phyloP scores from a whole-genome alignment of 2,113 vertebrate species.

The Vombatus ursinus region DNA sequence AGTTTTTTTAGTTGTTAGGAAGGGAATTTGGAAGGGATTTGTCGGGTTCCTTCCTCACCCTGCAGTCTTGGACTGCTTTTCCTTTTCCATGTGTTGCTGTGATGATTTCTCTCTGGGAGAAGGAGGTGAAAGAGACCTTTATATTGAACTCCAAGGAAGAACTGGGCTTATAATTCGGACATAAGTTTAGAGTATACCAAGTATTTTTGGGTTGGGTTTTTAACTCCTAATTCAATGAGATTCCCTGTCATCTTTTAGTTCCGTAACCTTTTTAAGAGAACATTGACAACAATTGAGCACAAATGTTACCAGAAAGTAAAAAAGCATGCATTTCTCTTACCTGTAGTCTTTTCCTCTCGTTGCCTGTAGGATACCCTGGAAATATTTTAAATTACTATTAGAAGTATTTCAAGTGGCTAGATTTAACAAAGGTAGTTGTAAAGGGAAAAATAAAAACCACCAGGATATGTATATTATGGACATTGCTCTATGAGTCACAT shows the following conservation, averaged over 20 bases:
- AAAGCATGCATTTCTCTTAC: not conserved
- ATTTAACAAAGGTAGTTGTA: constrained; percentile 69
- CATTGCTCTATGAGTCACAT: constrained; percentile 56
- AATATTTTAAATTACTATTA: constrained; percentile 67
- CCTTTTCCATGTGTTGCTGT: not conserved
- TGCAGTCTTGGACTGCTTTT: too few relatives aligned
- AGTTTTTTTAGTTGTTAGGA: too few relatives aligned
- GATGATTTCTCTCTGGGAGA: not conserved
- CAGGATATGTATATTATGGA: constrained; percentile 68
- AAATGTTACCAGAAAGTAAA: constrained; percentile 57
- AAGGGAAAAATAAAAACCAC: constrained; percentile 61
- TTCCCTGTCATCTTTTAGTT: constrained; percentile 40
- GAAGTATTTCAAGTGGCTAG: constrained; percentile 71
- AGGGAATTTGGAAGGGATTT: too few relatives aligned
- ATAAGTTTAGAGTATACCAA: not conserved
- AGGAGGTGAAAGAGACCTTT: not conserved
- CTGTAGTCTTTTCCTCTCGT: constrained; percentile 56
- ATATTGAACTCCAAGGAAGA: not conserved
- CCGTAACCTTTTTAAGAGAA: constrained; percentile 25
- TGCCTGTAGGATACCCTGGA: constrained; percentile 40
- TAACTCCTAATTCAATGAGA: constrained; percentile 52
- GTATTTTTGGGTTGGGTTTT: constrained; percentile 20
- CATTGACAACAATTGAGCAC: constrained; percentile 38
- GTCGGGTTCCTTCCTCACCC: too few relatives aligned
- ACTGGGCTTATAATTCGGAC: not conserved